Evolutionary conservation across 1,140 invertebrate species (phyloP).

Genomic region (Leguminivora glycinivorella): DNA sequence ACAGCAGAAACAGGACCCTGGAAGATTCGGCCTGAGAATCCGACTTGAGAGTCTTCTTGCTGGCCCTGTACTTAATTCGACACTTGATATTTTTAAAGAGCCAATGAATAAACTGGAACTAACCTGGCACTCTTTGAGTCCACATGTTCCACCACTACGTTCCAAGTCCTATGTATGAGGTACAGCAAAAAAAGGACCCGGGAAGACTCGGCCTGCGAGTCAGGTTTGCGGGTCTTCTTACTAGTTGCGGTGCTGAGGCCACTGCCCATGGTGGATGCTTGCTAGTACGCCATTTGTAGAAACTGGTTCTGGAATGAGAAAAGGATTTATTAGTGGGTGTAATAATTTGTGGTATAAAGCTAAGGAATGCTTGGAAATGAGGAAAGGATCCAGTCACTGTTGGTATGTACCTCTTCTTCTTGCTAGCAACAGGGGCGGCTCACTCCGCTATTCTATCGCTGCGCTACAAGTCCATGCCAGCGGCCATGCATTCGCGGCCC

Average conservation of each 20-base stretch:
- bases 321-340: too few species aligned
- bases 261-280: slow-evolving; percentile 54
- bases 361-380: too few species aligned
- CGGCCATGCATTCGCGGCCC: too few species aligned
- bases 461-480: too few species aligned
- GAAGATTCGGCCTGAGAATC: slow-evolving; percentile 76
- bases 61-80: slow-evolving; percentile 53
- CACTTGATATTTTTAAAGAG: too few species aligned
- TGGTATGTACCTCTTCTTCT: too few species aligned
- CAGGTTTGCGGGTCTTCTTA: slow-evolving; percentile 47
- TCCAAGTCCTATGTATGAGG: slow-evolving; percentile 86
- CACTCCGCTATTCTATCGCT: too few species aligned
- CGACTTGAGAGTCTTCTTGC: slow-evolving; percentile 45
- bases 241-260: slow-evolving; percentile 59
- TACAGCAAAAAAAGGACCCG: slow-evolving; percentile 83
- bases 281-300: slow-evolving; percentile 30
- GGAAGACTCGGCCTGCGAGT: slow-evolving; percentile 76
- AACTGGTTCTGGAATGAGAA: background rate
- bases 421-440: too few species aligned
- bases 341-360: too few species aligned
- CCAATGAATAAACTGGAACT: slow-evolving; percentile 28
- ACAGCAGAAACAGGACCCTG: slow-evolving; percentile 82
- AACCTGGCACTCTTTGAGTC: slow-evolving; percentile 80
- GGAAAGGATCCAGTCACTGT: too few species aligned
- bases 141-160: slow-evolving; percentile 81